Base-by-base conservation (phyloP, 1,140 invertebrate genomes). In the Pogonus chalceus region DNA sequence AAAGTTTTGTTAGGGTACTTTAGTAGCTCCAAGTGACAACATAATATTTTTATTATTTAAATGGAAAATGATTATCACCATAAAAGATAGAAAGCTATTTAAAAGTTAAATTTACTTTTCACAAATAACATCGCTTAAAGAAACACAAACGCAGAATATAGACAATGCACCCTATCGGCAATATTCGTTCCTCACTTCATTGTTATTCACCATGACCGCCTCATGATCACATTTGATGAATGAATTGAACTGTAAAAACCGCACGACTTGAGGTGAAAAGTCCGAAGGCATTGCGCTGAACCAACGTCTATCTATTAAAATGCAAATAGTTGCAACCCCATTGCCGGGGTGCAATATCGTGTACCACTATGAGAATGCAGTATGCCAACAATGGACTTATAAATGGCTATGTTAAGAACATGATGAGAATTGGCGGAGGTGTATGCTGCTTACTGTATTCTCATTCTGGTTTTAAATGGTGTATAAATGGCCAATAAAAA, bases 401-500 rank as follows among this genome's bases (percentile, higher is more conserved):
- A n/a, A n/a, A n/a, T n/a, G n/a, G n/a, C n/a, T n/a, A n/a, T n/a
- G n/a, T n/a, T n/a, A n/a, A n/a, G n/a, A n/a, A n/a, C n/a, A n/a
- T n/a, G n/a, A n/a, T n/a, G n/a, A n/a, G 37, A 23, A 39, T 14
- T 48, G n/a, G 20, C 47, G 18, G 16, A 31, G 26, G 35, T 9
- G 9, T 20, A 31, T 49, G 21, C 16, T 23, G 49, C 60, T 55
- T 50, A 52, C 56, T 53, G 58, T 55, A 52, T 57, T 60, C 54
- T 64, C 49, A 61, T 61, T 23, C 49, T 59, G 57, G 58, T 61
- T 59, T 54, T 56, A 57, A 60, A 59, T 60, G 61, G 56, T 61
- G 62, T 65, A 64, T 65, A 68, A 68, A 68, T 64, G 67, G 63
- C 62, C 67, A 63, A 69, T 66, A 66, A 69, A 68, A 69, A 67